These are phyloP conservation scores for Euplagia quadripunctaria DNA, from an alignment of 2,888 invertebrate genomes.

Conservation along the genomic window DNA sequence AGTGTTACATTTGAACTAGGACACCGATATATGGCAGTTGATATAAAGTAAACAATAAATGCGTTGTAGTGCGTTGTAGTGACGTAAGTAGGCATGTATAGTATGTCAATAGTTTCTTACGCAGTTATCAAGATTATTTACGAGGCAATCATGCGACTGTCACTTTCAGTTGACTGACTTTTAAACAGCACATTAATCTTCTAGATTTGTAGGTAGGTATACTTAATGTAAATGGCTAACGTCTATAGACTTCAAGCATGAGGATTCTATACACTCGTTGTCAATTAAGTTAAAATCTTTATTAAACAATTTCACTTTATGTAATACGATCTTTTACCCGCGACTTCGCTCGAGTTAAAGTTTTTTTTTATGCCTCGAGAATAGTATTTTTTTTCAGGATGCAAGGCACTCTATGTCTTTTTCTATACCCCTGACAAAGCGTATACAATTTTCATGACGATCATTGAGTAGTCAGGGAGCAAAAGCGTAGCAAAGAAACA, in stretches of 20 bases:
- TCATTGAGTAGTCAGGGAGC: too few relatives aligned
- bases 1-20: neutral
- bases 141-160: conserved; percentile 8
- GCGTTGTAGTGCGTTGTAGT: neutral
- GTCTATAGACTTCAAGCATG: too few relatives aligned
- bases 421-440: too few relatives aligned
- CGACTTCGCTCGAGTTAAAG: neutral
- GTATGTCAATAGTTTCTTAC: conserved; percentile 16
- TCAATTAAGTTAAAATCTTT: too few relatives aligned
- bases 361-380: too few relatives aligned
- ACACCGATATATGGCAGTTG: neutral
- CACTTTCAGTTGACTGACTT: conserved; percentile 22
- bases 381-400: too few relatives aligned
- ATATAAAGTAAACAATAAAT: neutral
- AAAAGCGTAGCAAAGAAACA: too few relatives aligned
- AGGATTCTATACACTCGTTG: too few relatives aligned
- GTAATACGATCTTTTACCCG: neutral
- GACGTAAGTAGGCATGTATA: conserved; percentile 1
- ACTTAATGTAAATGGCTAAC: too few relatives aligned
- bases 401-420: too few relatives aligned
- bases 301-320: neutral
- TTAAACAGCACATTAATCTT: conserved; percentile 11
- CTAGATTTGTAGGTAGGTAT: neutral
- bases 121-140: conserved; percentile 14
- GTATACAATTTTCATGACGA: too few relatives aligned